Base-by-base conservation (phyloP, 2,113 vertebrate genomes). In the Callocephalon fimbriatum region DNA sequence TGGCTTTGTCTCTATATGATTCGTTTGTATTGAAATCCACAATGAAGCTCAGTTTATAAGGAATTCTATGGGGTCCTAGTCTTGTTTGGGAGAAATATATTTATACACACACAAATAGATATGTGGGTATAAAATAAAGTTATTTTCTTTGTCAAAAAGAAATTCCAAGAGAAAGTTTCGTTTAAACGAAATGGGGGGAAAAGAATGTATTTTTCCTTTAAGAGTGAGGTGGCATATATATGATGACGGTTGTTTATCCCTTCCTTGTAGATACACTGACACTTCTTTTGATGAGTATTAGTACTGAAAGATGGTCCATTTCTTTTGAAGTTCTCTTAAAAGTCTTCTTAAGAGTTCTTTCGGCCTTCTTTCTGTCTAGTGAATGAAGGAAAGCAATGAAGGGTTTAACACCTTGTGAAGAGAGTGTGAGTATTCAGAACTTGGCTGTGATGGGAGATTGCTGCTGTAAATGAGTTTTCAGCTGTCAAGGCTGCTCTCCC, bases 331-430 rank as follows among this genome's bases (percentile, higher is more conserved):
- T 5, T n/a, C 56, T 54, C 51, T 53, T 53, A 11, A 29, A 53
- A 53, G 27, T 53, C 51, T 53, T 29, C 27, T 29, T 29, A 53
- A 53, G 51, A 10, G 31, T 25, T 31, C 1, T 9, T 12, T 22
- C 75, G 56, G 31, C 35, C 2, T 2, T 6, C 22, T 61, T 31
- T 8, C 12, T 14, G 6, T 38, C 9, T 0, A 16, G 12, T 5
- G 70, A 48, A 51, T 4, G 70, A 53, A 51, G 53, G 38, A 9
- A 13, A 72, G n/a, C n/a, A 35, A 17, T 5, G 47, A 35, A 66
- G 35, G 44, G 20, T 27, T 50, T 50, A 45, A 40, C 27, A 4
- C 47, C 53, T 48, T 5, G 9, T 16, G 80, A 21, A 3, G 19
- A 2, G 40, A 40, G 71, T 3, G 20, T 19, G 21, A 58, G 40